Conservation (phyloP, 92 coral and sea anemone species). For the Siderastrea radians region DNA sequence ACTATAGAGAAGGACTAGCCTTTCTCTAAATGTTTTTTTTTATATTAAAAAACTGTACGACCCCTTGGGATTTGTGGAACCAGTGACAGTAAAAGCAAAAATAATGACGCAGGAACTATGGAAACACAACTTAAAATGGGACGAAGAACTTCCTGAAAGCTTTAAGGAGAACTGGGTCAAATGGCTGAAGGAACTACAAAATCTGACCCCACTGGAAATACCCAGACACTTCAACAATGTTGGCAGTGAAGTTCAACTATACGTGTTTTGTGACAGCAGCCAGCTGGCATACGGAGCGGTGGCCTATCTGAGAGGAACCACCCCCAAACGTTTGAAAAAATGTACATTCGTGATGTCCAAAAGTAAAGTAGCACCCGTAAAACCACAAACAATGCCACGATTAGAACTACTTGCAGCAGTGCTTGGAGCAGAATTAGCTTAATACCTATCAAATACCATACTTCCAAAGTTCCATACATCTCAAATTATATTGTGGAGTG, state of each 20-base stretch:
- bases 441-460: too few relatives aligned
- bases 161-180: conserved; percentile 40
- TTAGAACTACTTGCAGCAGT: too few relatives aligned
- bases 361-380: too few relatives aligned
- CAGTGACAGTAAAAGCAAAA: too few relatives aligned
- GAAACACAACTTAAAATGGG: neutral
- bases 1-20: too few relatives aligned
- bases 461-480: conserved; percentile 6
- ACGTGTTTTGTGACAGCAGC: too few relatives aligned
- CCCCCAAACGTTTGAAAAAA: conserved; percentile 8
- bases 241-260: too few relatives aligned
- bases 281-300: conserved; percentile 2
- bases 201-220: conserved; percentile 19
- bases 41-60: too few relatives aligned
- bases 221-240: neutral
- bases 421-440: too few relatives aligned
- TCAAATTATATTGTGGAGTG: neutral
- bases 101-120: neutral
- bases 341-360: neutral
- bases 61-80: too few relatives aligned
- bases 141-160: neutral
- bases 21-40: too few relatives aligned
- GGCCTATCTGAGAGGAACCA: conserved; percentile 19
- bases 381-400: too few relatives aligned
- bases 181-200: conserved; percentile 49